Evolutionary conservation across 2,888 invertebrate species (phyloP).

Genomic region (Phymatocera aterrima): DNA sequence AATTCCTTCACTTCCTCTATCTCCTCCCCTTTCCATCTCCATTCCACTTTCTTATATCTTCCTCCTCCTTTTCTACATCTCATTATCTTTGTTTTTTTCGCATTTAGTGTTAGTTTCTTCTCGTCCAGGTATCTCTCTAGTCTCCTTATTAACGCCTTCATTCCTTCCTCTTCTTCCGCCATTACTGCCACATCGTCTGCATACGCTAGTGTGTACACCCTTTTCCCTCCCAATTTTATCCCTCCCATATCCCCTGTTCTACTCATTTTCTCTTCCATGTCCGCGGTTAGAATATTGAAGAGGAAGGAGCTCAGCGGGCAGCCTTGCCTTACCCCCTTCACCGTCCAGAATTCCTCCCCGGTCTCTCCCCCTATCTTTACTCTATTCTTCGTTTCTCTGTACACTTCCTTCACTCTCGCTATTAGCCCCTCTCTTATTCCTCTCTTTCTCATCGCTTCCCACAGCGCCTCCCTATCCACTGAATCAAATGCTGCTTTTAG

Average conservation of each 20-base stretch:
- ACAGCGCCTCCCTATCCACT: constrained; percentile 40
- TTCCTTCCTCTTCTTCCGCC: constrained; percentile 10
- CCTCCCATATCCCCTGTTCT: constrained; percentile 7
- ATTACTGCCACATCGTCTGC: constrained; percentile 14
- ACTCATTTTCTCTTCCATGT: constrained; percentile 42
- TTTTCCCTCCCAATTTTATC: background rate
- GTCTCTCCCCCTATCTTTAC: constrained; percentile 19
- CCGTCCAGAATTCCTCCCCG: constrained; percentile 44
- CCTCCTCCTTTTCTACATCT: constrained; percentile 8
- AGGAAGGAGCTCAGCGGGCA: constrained; percentile 48
- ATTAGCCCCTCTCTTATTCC: constrained; percentile 32
- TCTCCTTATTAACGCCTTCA: background rate
- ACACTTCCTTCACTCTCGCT: constrained; percentile 41
- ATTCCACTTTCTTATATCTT: background rate
- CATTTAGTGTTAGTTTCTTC: background rate
- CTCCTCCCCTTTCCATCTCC: constrained; percentile 30
- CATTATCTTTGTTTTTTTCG: constrained; percentile 11
- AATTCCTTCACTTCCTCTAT: constrained; percentile 48
- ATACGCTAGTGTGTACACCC: background rate
- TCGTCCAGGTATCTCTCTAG: constrained; percentile 3
- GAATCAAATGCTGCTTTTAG: constrained; percentile 49
- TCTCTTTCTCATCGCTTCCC: constrained; percentile 31
- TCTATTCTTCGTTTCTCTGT: constrained; percentile 44
- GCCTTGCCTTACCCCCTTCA: constrained; percentile 48
- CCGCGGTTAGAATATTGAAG: constrained; percentile 42